A percentile compares a stretch with the other conserved stretches of the same genome.
Conservation (phyloP, 1,140 invertebrate species). For the Conopomorpha cramerella region DNA sequence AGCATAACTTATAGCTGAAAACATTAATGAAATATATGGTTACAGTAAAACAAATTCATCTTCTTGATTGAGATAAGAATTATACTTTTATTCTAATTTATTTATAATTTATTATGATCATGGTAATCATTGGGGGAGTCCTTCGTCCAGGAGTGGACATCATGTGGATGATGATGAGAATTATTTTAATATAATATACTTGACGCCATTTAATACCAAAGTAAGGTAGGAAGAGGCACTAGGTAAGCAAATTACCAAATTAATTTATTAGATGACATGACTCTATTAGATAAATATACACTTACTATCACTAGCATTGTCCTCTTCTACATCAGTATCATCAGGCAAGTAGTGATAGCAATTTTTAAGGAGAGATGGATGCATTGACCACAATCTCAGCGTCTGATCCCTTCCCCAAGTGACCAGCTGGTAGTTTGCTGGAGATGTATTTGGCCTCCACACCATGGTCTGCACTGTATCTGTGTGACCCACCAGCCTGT, state of each 20-base stretch:
- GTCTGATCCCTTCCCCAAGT: constrained; percentile 96
- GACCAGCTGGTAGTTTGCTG: constrained; percentile 82
- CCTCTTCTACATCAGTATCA: constrained; percentile 47
- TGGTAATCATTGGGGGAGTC: too few relatives aligned
- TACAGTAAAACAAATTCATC: too few relatives aligned
- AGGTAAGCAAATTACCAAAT: too few relatives aligned
- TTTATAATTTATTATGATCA: too few relatives aligned
- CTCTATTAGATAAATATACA: constrained; percentile 6
- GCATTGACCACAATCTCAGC: constrained; percentile 88
- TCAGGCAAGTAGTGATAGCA: constrained; percentile 64
- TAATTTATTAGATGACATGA: too few relatives aligned
- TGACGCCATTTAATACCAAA: too few relatives aligned
- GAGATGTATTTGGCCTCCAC: constrained; percentile 75
- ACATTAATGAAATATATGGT: constrained; percentile 7
- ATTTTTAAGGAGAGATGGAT: constrained; percentile 78
- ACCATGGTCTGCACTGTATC: constrained; percentile 95
- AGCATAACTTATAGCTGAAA: constrained; percentile 43
- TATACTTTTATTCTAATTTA: too few relatives aligned
- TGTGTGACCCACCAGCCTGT: constrained; percentile 83
- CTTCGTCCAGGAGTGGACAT: too few relatives aligned
- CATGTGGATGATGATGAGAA: too few relatives aligned
- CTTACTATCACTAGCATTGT: constrained; percentile 49
- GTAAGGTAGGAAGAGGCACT: too few relatives aligned
- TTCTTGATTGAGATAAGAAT: background rate
- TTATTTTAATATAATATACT: too few relatives aligned